Percentiles rank a stretch among this genome's conserved stretches.
These are phyloP conservation scores for Calosoma granatense DNA, from an alignment of 1,140 invertebrate genomes.

Conservation along the genomic window DNA sequence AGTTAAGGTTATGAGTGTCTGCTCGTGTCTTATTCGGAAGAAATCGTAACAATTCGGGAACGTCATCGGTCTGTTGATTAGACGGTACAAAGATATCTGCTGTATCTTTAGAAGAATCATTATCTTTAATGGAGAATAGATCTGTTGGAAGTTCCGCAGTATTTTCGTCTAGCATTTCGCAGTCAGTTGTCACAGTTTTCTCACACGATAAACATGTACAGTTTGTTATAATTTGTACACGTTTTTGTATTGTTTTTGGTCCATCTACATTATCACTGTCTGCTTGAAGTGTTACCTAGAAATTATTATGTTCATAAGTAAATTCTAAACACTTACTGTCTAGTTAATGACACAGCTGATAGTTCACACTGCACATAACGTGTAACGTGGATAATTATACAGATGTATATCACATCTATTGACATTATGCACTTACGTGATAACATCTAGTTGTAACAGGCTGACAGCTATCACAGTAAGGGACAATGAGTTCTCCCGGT, in stretches of 20 bases:
- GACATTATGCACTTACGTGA: slow-evolving; percentile 38
- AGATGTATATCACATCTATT: too few species aligned
- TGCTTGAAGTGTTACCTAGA: slow-evolving; percentile 46
- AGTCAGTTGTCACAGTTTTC: slow-evolving; percentile 23
- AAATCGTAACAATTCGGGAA: slow-evolving; percentile 21
- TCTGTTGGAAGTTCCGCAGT: slow-evolving; percentile 26
- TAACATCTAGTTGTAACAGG: slow-evolving; percentile 50
- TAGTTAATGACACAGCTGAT: too few species aligned
- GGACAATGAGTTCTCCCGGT: slow-evolving; percentile 51
- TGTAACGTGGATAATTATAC: too few species aligned
- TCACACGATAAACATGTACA: slow-evolving; percentile 50
- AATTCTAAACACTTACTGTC: too few species aligned
- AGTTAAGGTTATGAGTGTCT: slow-evolving; percentile 10
- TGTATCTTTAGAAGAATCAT: background rate
- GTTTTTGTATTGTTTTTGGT: slow-evolving; percentile 44
- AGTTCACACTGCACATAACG: too few species aligned
- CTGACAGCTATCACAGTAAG: slow-evolving; percentile 60
- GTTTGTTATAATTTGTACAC: slow-evolving; percentile 52
- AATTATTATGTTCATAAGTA: background rate
- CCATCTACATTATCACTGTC: slow-evolving; percentile 41
- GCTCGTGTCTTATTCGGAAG: slow-evolving; percentile 12
- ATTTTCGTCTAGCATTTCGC: slow-evolving; percentile 24
- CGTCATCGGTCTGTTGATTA: slow-evolving; percentile 13
- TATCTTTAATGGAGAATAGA: slow-evolving; percentile 20
- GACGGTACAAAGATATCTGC: background rate